Evolutionary conservation across 2,888 invertebrate genomes (phyloP).

Genomic region (Tachina fera): DNA sequence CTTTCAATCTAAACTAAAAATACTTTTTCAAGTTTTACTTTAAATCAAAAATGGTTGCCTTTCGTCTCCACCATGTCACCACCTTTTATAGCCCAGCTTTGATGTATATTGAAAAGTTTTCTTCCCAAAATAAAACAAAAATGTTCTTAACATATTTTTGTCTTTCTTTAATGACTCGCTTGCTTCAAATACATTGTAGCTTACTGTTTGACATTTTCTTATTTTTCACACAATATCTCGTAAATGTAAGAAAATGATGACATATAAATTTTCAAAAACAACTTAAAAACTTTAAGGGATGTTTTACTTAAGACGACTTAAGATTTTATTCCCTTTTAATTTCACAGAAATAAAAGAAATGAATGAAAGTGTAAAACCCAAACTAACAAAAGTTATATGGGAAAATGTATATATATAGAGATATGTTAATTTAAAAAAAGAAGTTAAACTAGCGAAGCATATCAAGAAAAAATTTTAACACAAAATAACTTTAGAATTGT

Average conservation of each 20-base stretch:
- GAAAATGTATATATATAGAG: neutral
- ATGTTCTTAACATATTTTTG: too few relatives aligned
- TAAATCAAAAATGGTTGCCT: too few relatives aligned
- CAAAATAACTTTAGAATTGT: constrained; percentile 20
- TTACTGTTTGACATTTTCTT: constrained; percentile 37
- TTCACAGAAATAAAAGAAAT: neutral
- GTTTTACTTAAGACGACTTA: neutral
- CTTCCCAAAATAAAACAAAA: too few relatives aligned
- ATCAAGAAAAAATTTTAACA: neutral
- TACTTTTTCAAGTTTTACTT: too few relatives aligned
- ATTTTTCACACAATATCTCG: too few relatives aligned
- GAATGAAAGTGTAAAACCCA: neutral
- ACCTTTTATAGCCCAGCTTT: too few relatives aligned
- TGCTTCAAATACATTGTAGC: constrained; percentile 26
- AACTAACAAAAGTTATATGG: neutral
- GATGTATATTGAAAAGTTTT: too few relatives aligned
- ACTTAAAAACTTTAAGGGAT: neutral
- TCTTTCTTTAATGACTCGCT: too few relatives aligned
- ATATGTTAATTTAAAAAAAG: neutral
- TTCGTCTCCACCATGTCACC: too few relatives aligned
- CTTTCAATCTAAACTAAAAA: too few relatives aligned
- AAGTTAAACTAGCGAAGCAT: neutral
- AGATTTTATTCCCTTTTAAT: neutral
- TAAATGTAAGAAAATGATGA: constrained; percentile 49
- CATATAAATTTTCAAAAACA: constrained; percentile 32